Evolutionary conservation across 2,888 invertebrate species (phyloP), one percentile per base, ranked within the genome.

Genomic region (Hoplodrina blanda): DNA sequence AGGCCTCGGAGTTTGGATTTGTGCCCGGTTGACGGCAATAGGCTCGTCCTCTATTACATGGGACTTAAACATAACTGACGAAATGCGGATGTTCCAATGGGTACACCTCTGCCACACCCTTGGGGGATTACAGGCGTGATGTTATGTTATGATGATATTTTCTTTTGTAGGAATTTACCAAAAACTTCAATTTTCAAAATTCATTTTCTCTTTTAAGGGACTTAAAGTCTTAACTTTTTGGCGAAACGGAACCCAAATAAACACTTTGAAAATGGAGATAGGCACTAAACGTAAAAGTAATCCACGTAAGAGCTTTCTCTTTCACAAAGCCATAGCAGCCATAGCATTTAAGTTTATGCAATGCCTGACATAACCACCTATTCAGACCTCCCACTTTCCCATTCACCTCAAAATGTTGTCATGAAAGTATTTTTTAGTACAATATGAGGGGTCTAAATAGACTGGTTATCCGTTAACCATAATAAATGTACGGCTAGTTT

Each of bases 401-500:
- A 60, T 56, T 56, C 10, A n/a, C 25, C 50, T 30, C 52, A 61
- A 25, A 55, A 49, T 54, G 13, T 17, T 33, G 15, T 56, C 19
- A 0, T 46, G 3, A 50, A 60, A 54, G 4, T 1, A 41, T 44
- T 60, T 41, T 17, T 50, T 57, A 25, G 59, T 76, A 70, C 33
- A 74, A 56, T 59, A 66, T 53, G 11, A 69, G 11, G 55, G 81
- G 15, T 84, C 78, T 59, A 68, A 66, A 69, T 77, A 82, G 71
- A 76, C 69, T 83, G 83, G 85, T 53, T 60, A 60, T 88, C 86
- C 89, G 85, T 87, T 85, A 88, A 85, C 86, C 89, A 89, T 88
- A 89, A 92, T 90, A 89, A 91, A 93, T 92, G 91, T 82, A 80
- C 86, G 87, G 88, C 86, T 89, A 91, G 90, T 90, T 87, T 87